Evolutionary conservation across 2,797 vertebrate genomes (phyloP).

Genomic region (Amblyopsis hoosieri): DNA sequence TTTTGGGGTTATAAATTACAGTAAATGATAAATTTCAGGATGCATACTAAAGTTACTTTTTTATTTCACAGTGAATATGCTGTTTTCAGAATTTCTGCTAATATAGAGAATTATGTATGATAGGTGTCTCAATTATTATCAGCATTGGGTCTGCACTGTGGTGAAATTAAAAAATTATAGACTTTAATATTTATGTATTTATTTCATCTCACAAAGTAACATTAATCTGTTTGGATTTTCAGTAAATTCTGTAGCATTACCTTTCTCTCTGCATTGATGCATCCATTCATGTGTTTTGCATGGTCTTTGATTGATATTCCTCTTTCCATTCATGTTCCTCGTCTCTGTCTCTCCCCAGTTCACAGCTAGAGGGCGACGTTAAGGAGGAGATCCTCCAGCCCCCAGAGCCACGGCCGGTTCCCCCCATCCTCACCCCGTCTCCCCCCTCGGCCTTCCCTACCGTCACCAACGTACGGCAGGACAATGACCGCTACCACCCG

Average conservation of each 20-base stretch:
- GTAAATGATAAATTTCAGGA: no score
- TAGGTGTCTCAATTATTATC: conserved; percentile 9
- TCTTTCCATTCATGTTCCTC: no score
- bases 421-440: conserved; percentile 95
- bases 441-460: conserved; percentile 95
- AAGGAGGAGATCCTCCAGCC: conserved; percentile 98
- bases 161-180: conserved; percentile 34
- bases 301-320: background rate
- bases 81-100: conserved; percentile 17
- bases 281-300: conserved; percentile 3
- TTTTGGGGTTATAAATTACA: no score
- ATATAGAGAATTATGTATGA: conserved; percentile 30
- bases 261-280: no score
- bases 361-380: conserved; percentile 91
- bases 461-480: conserved; percentile 93
- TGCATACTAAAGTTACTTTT: background rate
- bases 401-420: conserved; percentile 93
- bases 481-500: conserved; percentile 97
- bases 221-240: no score
- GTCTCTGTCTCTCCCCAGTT: conserved; percentile 66
- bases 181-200: conserved; percentile 4
- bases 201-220: no score
- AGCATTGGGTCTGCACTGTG: conserved; percentile 6
- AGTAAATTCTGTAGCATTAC: no score
- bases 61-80: conserved; percentile 28